These are phyloP conservation scores for Galbula dea DNA, from an alignment of 2,113 vertebrate genomes.

Conservation along the genomic window DNA sequence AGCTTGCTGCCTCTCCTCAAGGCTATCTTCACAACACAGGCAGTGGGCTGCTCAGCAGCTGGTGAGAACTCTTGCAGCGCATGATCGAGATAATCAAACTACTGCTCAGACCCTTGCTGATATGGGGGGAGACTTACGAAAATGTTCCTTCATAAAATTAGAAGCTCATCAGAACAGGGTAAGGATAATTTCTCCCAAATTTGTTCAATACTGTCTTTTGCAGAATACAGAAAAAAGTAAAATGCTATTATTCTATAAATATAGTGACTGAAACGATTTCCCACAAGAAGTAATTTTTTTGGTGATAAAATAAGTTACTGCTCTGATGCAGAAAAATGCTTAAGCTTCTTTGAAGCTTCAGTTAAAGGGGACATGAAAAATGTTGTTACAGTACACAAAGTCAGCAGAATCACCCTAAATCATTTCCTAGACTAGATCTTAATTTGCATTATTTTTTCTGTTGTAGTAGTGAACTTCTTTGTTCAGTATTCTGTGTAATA, in stretches of 20 bases:
- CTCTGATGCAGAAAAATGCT: background rate
- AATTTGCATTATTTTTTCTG: background rate
- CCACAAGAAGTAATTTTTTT: background rate
- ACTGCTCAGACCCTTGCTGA: conserved; percentile 91
- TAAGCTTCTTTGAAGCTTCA: background rate
- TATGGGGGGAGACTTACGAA: conserved; percentile 93
- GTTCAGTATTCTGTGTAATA: background rate
- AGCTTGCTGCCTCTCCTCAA: conserved; percentile 95
- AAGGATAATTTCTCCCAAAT: background rate
- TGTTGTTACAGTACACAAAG: background rate
- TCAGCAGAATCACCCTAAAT: background rate
- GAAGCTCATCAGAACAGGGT: conserved; percentile 97
- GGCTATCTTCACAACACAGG: conserved; percentile 94
- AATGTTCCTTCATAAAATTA: conserved; percentile 92
- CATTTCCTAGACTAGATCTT: background rate
- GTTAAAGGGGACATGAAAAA: background rate
- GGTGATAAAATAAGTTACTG: background rate
- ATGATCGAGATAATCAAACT: conserved; percentile 93
- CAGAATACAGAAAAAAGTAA: too few relatives aligned
- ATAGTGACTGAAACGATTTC: accelerated
- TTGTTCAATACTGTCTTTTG: too few relatives aligned
- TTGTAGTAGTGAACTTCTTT: background rate
- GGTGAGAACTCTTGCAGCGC: conserved; percentile 91
- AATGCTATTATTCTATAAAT: background rate
- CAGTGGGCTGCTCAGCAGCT: conserved; percentile 98